Evolutionary conservation across 2,888 invertebrate genomes (phyloP), one percentile per base, ranked within the genome.

Genomic region (Phasia obesa): DNA sequence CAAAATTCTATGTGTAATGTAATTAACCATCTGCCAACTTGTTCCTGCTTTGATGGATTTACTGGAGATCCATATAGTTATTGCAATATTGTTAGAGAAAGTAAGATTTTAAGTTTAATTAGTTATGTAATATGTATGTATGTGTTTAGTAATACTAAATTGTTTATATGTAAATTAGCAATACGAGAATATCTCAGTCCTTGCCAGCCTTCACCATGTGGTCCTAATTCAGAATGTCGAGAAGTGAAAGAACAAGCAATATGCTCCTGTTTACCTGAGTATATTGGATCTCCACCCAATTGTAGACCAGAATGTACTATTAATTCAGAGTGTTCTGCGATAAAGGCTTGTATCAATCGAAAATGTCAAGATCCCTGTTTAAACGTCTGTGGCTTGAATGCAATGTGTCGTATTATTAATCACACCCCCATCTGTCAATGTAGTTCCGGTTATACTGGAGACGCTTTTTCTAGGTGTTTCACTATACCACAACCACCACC

Each of bases 171-270:
- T 59, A 65, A 75, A 70, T 59, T 85, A 87, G 87, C 87, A 27
- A 27, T 85, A 31, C 86, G 70, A 84, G 87, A 87, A 35, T 89
- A 88, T 87, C 87, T 92, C 69, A 93, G 95, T 88, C 96, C 96
- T 13, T 97, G 96, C 88, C 89, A 92, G 70, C 96, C 96, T 77
- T 94, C 95, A 21, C 96, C 96, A 1, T 97, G 97, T 89, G 96
- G 96, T 59, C 91, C 92, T 27, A 95, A 95, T 90, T 94, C 96
- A 15, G 93, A 94, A 87, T 96, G 96, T 88, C 93, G 93, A 59
- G 93, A 94, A 86, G 89, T 93, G 19, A 93, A 93, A 85, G 92
- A 92, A 47, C 93, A 93, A 85, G 92, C 94, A n/a, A 93, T 93
- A 17, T 94, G 94, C 87, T 93, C 93, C 15, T 94, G 95, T 87